These are phyloP conservation scores for Grammomys dolichurus DNA, from an alignment of 2,113 vertebrate genomes.

Conservation along the genomic window DNA sequence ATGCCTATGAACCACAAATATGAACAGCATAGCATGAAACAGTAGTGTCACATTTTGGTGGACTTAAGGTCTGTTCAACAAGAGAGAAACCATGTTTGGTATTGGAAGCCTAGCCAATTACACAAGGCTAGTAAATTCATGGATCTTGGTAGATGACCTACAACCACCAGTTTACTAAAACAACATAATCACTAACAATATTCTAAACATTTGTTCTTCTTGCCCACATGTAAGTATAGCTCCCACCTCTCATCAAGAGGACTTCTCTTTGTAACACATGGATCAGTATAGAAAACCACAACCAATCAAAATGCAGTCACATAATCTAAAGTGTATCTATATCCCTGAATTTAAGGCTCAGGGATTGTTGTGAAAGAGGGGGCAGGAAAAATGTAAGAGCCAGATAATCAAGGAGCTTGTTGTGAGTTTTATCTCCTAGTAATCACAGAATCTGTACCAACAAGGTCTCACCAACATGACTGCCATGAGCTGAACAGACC, in stretches of 20 bases:
- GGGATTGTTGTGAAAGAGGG: not conserved
- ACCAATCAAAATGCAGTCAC: not conserved
- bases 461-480: not conserved
- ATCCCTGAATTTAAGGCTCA: not conserved
- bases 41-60: not conserved
- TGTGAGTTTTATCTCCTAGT: not conserved
- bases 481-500: no score
- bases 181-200: not conserved
- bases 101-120: not conserved
- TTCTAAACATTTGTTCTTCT: not conserved
- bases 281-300: not conserved
- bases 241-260: not conserved
- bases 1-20: not conserved
- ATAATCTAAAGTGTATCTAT: not conserved
- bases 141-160: not conserved
- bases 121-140: not conserved
- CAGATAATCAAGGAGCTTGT: not conserved
- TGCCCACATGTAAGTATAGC: not conserved
- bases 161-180: not conserved
- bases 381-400: not conserved
- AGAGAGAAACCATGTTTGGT: not conserved
- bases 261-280: not conserved
- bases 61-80: not conserved
- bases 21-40: not conserved
- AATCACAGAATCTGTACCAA: not conserved